A percentile compares a stretch with the other conserved stretches of the same genome.
Conservation (phyloP, 2,888 invertebrate species). For the Dysmachus trigonus region DNA sequence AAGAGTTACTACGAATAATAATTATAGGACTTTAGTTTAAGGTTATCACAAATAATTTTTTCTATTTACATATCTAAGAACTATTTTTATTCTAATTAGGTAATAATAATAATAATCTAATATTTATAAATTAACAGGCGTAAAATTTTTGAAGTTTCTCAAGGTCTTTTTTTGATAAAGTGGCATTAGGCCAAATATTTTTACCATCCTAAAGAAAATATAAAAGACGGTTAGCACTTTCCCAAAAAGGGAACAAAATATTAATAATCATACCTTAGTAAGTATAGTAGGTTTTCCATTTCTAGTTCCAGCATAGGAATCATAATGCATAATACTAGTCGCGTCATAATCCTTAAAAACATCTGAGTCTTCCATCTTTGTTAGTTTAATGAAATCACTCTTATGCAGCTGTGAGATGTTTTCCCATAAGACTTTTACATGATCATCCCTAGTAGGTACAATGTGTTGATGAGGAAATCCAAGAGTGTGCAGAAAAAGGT, state of each 20-base stretch:
- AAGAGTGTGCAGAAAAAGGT: conserved; percentile 23
- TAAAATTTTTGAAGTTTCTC: neutral
- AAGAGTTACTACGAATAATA: no score
- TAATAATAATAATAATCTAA: neutral
- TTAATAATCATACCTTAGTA: neutral
- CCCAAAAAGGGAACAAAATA: neutral
- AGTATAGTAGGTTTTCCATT: conserved; percentile 1
- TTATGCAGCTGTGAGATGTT: neutral
- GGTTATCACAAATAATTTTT: no score
- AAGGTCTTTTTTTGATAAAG: neutral
- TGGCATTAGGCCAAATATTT: neutral
- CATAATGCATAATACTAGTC: conserved; percentile 14
- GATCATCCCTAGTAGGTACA: conserved; percentile 8
- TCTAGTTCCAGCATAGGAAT: conserved; percentile 10
- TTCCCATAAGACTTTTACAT: neutral
- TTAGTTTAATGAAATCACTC: neutral
- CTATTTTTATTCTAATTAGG: neutral
- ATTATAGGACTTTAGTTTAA: no score
- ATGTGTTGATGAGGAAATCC: conserved; percentile 26
- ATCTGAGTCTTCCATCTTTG: neutral
- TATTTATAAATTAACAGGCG: neutral
- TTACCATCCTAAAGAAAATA: neutral
- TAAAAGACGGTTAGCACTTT: neutral
- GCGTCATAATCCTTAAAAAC: neutral
- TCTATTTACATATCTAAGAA: neutral